Evolutionary conservation across 37 sponge, comb jelly and placozoan genomes (phyloP), one percentile per base, ranked within the genome.

Genomic region (Aplysina aerophoba): DNA sequence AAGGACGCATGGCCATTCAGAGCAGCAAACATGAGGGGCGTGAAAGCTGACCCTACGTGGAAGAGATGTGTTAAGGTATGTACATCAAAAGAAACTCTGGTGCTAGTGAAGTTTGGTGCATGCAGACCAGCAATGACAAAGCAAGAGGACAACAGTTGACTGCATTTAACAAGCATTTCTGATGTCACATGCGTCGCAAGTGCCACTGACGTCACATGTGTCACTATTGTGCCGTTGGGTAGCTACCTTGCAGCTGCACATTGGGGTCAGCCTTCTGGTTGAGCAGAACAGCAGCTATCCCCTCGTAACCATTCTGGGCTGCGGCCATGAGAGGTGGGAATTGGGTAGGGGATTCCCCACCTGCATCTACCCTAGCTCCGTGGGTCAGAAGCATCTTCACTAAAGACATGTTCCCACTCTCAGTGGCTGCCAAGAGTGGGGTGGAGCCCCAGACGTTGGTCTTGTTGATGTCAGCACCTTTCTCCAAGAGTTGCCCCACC

Each of bases 321-420:
- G 94, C 94, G 28, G 94, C 91, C 94, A 93, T 93, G 34, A 94
- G 87, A 61, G 94, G 87, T 38, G 92, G 88, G 44, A 91, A 85
- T 17, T 73, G 36, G 15, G 77, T 81, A 17, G 38, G 63, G 39
- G 37, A 35, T 1, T 81, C 62, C 1, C 57, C 41, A 19, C 24
- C 27, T 21, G 53, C 25, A 41, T 85, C 81, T n/a, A 88, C 82
- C 36, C 62, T 28, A 17, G 92, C 88, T 33, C 88, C 88, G 20
- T 56, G 63, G 30, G 80, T 64, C 31, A 91, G 39, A 21, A 91
- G 69, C 50, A 25, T 82, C 27, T 94, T 82, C 15, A 89, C 95
- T 0, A 94, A 58, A 3, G 86, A 63, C 53, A 62, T 68, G 41
- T 41, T 83, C n/a, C 92, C 89, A 24, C 89, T 90, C 72, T 94